Base-by-base conservation (phyloP, 2,797 vertebrate genomes). In the Aphelocoma californica region DNA sequence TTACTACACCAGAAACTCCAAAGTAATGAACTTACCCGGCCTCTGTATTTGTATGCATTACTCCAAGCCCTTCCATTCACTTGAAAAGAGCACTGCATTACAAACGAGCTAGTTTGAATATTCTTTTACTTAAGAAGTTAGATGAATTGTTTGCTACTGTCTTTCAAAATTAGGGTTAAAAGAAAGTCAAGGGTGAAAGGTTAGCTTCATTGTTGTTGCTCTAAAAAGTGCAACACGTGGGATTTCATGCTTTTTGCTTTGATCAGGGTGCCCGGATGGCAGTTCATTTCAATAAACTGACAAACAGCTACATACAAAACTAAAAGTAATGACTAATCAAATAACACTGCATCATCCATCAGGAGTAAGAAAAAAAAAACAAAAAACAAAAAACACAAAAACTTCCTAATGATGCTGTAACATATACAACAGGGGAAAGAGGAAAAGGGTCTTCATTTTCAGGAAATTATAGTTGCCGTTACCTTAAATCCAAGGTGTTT, bases 11-110 rank as follows among this genome's bases (percentile, higher is more conserved):
- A 96, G 84, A 94, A 95, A 88, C 95, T 71, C 91, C 45, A 53
- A 91, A 94, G 94, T 94, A 96, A 97, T 96, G 96, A 97, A 96
- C 94, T 97, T 96, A 95, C 51, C 48, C 84, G 72, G 92, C 28
- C 74, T 86, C 74, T 69, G 84, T 75, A 83, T 89, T 94, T 88
- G 79, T 91, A 95, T 91, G 87, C 88, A 94, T 93, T 84, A 80
- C 74, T 82, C 67, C 3, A 2, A 81, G 83, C 86, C 50, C 53
- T 74, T 91, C 81, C 60, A 93, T 88, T 96, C 88, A 85, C 58
- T 96, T 94, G 81, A 81, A 95, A 95, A 78, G 74, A 77, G 28
- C 38, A 11, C 34, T 78, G 93, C 92, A 96, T 97, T 85, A 93
- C 93, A 96, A 97, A 95, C 23, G 50, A 83, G 53, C 31, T 72